Percentiles rank a stretch among this genome's conserved stretches.
These are phyloP conservation scores for Steatornis caripensis DNA, from an alignment of 2,113 vertebrate species.

Conservation along the genomic window DNA sequence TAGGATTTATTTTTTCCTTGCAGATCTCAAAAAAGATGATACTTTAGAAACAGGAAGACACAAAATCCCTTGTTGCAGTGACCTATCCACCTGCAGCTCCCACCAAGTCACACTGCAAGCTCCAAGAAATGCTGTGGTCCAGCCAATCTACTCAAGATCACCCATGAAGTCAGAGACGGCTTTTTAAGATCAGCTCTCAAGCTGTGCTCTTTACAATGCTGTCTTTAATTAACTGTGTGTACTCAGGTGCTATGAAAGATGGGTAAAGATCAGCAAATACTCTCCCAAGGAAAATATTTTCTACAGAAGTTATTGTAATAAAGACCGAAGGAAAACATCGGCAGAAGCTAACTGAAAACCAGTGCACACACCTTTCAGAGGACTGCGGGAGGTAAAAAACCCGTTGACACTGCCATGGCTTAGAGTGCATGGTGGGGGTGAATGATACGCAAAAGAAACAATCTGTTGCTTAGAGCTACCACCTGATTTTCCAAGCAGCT, in stretches of 20 bases:
- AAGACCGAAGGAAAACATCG: not conserved
- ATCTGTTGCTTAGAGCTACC: not conserved
- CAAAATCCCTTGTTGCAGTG: not conserved
- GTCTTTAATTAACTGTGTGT: slow-evolving; percentile 41
- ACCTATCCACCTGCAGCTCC: not conserved
- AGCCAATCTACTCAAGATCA: not conserved
- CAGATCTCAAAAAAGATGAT: not conserved
- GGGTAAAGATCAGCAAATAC: slow-evolving; percentile 21
- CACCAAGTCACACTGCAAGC: not conserved
- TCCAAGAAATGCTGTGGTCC: not conserved
- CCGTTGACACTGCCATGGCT: not conserved
- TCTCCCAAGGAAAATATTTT: slow-evolving; percentile 58
- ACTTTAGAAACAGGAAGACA: not conserved
- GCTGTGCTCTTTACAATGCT: not conserved
- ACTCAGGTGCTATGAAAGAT: slow-evolving; percentile 41
- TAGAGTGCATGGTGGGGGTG: not conserved
- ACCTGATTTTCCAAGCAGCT: not conserved
- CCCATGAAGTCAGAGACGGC: not conserved
- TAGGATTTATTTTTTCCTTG: not conserved
- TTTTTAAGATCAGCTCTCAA: not conserved
- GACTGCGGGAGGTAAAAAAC: not conserved
- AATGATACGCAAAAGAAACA: not conserved
- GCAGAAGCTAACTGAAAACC: not conserved
- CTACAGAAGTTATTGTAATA: not conserved
- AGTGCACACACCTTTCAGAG: not conserved